A percentile compares a stretch with the other conserved stretches of the same genome.
These are phyloP conservation scores for Protobothrops mucrosquamatus DNA, from an alignment of 2,113 vertebrate species.

Conservation along the genomic window DNA sequence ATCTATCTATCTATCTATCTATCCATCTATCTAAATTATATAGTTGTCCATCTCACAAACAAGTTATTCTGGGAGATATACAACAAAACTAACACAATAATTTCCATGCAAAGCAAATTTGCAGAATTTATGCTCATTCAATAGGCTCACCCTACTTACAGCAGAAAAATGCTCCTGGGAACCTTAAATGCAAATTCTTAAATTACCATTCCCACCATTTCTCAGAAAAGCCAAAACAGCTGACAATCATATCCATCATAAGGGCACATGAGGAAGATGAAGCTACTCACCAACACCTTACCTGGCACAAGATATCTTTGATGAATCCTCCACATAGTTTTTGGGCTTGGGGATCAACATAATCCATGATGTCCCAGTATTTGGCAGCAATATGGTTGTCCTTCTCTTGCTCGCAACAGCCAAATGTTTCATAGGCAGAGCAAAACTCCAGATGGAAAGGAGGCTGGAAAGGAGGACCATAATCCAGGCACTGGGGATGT, in stretches of 20 bases:
- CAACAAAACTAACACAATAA: background rate
- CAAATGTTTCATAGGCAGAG: conserved; percentile 75
- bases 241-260: background rate
- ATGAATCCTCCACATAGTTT: conserved; percentile 72
- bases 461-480: conserved; percentile 76
- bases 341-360: conserved; percentile 58
- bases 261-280: background rate
- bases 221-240: background rate
- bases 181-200: background rate
- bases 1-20: background rate
- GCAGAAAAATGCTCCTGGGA: background rate
- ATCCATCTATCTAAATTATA: background rate
- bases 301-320: conserved; percentile 86
- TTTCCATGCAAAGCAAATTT: background rate
- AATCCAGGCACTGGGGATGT: conserved; percentile 87
- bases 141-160: background rate
- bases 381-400: conserved; percentile 75
- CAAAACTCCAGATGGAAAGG: conserved; percentile 78
- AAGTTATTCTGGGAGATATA: background rate
- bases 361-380: conserved; percentile 76
- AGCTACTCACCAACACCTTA: conserved; percentile 48
- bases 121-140: background rate
- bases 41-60: background rate
- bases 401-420: conserved; percentile 79
- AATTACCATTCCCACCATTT: background rate